phyloP scores from a whole-genome alignment of 2,888 invertebrate genomes.

The Eueremaeus valkanovi region DNA sequence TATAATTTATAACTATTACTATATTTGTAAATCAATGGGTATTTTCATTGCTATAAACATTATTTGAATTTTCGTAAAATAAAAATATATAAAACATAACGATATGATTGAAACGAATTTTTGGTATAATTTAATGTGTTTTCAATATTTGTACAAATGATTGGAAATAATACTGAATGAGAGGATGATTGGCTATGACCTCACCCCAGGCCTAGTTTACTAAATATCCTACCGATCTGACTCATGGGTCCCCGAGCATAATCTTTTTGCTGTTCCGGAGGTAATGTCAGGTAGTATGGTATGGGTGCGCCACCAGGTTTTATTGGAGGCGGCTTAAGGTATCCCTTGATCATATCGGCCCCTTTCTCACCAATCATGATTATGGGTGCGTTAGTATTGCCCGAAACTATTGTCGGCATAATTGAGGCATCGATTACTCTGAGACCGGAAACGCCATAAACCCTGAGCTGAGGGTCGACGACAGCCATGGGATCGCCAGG shows the following conservation, averaged over 20 bases:
- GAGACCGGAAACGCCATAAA: conserved; percentile 65
- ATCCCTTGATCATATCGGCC: conserved; percentile 42
- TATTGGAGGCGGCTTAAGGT: conserved; percentile 19
- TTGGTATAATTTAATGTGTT: neutral
- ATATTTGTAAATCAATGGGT: no score
- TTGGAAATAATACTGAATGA: no score
- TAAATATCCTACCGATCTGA: conserved; percentile 39
- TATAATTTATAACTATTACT: no score
- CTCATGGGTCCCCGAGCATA: conserved; percentile 38
- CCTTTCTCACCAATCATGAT: conserved; percentile 82
- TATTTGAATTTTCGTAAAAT: neutral
- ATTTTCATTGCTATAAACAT: no score
- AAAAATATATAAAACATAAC: neutral
- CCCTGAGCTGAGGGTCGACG: conserved; percentile 44
- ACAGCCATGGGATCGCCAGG: conserved; percentile 44
- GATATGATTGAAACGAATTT: neutral
- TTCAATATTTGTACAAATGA: conserved; percentile 4
- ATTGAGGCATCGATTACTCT: conserved; percentile 81
- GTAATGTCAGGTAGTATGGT: conserved; percentile 40
- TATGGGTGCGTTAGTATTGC: conserved; percentile 85
- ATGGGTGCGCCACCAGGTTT: conserved; percentile 38
- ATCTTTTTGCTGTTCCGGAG: conserved; percentile 33
- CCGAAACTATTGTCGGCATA: conserved; percentile 82
- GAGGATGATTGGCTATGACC: neutral
- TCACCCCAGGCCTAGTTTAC: conserved; percentile 31